phyloP scores from a whole-genome alignment of 2,113 vertebrate genomes.

The Rhipidura dahli region DNA sequence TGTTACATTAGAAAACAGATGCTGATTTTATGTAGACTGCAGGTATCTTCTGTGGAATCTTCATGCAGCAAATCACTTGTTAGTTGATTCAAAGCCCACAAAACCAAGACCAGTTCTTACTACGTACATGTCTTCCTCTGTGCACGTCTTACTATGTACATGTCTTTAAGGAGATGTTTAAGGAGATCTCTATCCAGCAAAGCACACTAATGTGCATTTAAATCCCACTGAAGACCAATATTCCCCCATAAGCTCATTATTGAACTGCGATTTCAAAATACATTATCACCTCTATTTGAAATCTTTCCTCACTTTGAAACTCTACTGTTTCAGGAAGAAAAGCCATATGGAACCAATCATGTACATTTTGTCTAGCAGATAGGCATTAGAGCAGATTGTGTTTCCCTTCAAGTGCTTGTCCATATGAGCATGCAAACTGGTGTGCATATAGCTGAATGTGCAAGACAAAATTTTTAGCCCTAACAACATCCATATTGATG shows the following conservation, averaged over 20 bases:
- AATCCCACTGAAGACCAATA: neutral
- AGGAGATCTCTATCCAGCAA: neutral
- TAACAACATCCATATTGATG: neutral
- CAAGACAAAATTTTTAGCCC: neutral
- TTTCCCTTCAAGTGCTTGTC: conserved; percentile 32
- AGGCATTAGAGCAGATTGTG: conserved; percentile 43
- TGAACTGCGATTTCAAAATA: neutral
- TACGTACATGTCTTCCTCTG: neutral
- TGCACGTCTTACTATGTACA: neutral
- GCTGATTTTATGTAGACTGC: neutral
- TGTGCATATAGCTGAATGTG: neutral
- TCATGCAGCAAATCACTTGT: neutral
- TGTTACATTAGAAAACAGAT: neutral
- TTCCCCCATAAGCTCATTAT: neutral
- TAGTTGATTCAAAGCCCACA: neutral
- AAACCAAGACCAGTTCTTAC: neutral
- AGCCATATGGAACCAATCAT: conserved; percentile 50
- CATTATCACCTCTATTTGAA: neutral
- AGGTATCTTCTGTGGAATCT: neutral
- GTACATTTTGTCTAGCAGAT: conserved; percentile 39
- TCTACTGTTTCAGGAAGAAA: neutral
- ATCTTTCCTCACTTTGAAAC: neutral
- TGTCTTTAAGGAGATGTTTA: neutral
- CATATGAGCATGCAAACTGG: conserved; percentile 38
- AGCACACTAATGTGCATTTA: neutral